A percentile compares a stretch with the other conserved stretches of the same genome.
Evolutionary conservation across 2,797 vertebrate genomes (phyloP).

Genomic region (Zenarchopterus dispar): DNA sequence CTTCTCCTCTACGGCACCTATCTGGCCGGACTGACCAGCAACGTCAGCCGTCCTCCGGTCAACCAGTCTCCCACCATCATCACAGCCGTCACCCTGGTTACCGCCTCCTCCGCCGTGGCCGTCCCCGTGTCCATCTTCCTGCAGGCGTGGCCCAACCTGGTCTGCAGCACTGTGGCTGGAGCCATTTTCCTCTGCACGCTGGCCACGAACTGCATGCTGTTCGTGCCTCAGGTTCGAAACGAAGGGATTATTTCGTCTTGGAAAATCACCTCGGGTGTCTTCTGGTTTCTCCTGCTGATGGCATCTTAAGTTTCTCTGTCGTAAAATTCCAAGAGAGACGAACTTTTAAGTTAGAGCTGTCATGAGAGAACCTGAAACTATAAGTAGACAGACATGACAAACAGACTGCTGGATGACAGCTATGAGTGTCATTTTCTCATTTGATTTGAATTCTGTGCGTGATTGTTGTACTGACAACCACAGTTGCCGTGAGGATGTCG

Average conservation of each 20-base stretch:
- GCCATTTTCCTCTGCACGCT: slow-evolving; percentile 94
- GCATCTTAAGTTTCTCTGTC: too few species aligned
- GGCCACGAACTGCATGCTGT: slow-evolving; percentile 92
- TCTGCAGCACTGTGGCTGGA: slow-evolving; percentile 90
- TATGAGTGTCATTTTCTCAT: slow-evolving; percentile 8
- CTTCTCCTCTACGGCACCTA: slow-evolving; percentile 92
- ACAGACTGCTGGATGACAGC: slow-evolving; percentile 20
- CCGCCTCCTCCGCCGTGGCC: slow-evolving; percentile 82
- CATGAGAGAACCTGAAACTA: slow-evolving; percentile 19
- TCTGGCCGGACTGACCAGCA: slow-evolving; percentile 92
- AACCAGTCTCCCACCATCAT: slow-evolving; percentile 96
- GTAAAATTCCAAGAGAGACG: too few species aligned
- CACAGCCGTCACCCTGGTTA: slow-evolving; percentile 87
- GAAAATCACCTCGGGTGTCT: not conserved
- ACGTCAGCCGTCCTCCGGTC: slow-evolving; percentile 93
- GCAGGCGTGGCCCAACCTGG: slow-evolving; percentile 89
- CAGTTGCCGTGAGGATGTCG: slow-evolving; percentile 18
- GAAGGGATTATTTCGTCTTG: not conserved
- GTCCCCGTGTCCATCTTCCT: slow-evolving; percentile 87
- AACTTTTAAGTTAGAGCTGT: not conserved
- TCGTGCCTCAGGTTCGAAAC: slow-evolving; percentile 90
- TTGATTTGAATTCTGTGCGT: slow-evolving; percentile 10
- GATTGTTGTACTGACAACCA: slow-evolving; percentile 11
- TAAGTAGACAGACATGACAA: slow-evolving; percentile 25
- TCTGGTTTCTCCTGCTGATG: too few species aligned